These are phyloP conservation scores for Taurulus bubalis DNA, from an alignment of 2,113 vertebrate genomes.

Conservation along the genomic window DNA sequence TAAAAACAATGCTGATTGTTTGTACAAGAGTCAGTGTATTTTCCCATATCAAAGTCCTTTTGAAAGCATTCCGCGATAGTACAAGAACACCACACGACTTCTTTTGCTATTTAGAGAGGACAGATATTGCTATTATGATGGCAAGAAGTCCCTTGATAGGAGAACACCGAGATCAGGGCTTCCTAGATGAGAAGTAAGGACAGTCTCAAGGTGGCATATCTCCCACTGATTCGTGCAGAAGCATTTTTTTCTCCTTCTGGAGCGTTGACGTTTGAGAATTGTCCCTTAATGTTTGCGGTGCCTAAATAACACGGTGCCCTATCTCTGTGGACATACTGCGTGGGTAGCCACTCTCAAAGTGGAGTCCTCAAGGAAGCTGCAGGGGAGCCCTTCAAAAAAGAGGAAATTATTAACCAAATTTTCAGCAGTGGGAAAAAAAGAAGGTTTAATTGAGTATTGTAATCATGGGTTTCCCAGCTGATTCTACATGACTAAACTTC, in stretches of 20 bases:
- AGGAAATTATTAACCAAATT: slow-evolving; percentile 17
- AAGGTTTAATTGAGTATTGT: neutral
- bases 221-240: neutral
- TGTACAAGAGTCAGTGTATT: neutral
- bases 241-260: neutral
- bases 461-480: neutral
- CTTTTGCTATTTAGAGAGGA: neutral
- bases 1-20: neutral
- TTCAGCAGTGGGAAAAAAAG: slow-evolving; percentile 14
- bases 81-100: neutral
- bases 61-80: neutral
- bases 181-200: neutral
- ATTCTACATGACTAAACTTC: neutral
- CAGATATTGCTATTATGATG: neutral
- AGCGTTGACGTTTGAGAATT: neutral
- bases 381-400: slow-evolving; percentile 14
- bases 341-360: slow-evolving; percentile 22
- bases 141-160: neutral
- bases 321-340: slow-evolving; percentile 7
- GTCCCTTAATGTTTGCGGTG: neutral
- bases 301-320: neutral
- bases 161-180: neutral
- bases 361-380: slow-evolving; percentile 33
- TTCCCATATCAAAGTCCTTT: too few species aligned
- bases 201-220: neutral